Evolutionary conservation across 2,888 invertebrate species (phyloP), one percentile per base, ranked within the genome.

Genomic region (Cantharis rufa): DNA sequence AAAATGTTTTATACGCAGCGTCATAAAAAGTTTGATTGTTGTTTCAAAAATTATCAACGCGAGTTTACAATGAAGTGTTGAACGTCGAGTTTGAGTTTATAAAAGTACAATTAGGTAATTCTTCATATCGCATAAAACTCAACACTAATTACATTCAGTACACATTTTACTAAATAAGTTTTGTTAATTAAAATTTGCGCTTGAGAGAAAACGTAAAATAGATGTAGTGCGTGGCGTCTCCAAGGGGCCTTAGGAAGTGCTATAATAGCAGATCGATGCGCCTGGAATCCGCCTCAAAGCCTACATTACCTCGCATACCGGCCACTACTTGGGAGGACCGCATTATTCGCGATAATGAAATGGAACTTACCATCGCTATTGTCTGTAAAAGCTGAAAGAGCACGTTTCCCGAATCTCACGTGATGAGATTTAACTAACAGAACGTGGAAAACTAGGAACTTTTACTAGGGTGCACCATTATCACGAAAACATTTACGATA

Each of bases 331-430:
- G 10, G 76, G 69, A 72, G 72, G 78, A 71, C 78, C 75, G 81
- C 76, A 81, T 81, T 81, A 80, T 80, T 79, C 78, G 77, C 74
- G 72, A 80, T 81, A 81, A 81, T 80, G 80, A 76, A 80, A 81
- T 80, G 80, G 77, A 77, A 77, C 72, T 78, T 70, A 75, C 75
- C 73, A 75, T 21, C 74, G 72, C 77, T 66, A 80, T 79, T 81
- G 79, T 81, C 81, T 74, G 79, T 72, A 76, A 32, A 74, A 71
- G 70, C 75, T 73, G 79, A 78, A 81, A 77, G 78, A 69, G 78
- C 78, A 80, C 80, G 79, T 80, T 79, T 78, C 72, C 76, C 71
- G 32, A 21, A 70, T 48, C 62, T 66, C 72, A 74, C 78, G 79
- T 78, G 76, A 77, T 72, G 69, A 62, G 75, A 78, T 78, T 78